Conservation (phyloP, 2,888 invertebrate genomes). For the Pheosia tremula region DNA sequence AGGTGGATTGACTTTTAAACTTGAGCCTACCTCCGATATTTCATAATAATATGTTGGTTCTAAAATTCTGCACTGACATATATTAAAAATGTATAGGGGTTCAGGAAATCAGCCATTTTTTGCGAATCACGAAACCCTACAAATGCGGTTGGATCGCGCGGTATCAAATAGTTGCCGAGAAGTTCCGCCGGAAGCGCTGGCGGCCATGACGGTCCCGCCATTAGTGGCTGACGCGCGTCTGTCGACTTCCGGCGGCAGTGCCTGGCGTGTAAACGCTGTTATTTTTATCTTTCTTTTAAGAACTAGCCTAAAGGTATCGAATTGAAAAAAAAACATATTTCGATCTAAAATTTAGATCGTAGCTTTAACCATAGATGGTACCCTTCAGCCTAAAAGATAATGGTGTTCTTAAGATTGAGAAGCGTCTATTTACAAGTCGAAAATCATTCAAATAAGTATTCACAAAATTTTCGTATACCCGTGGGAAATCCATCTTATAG, state of each 20-base stretch:
- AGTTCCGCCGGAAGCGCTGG: conserved; percentile 45
- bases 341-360: too few species aligned
- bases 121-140: background rate
- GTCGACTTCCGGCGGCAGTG: conserved; percentile 43
- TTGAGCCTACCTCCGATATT: too few species aligned
- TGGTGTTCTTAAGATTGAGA: too few species aligned
- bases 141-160: conserved; percentile 33
- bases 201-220: conserved; percentile 53
- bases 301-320: background rate
- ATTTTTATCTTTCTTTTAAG: conserved; percentile 1
- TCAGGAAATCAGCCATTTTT: background rate
- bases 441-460: too few species aligned
- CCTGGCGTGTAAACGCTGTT: conserved; percentile 3
- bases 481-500: background rate
- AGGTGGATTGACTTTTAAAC: too few species aligned
- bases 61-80: too few species aligned
- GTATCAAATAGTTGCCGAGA: conserved; percentile 53
- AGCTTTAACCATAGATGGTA: too few species aligned
- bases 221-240: conserved; percentile 49
- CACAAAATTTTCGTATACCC: background rate
- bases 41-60: too few species aligned
- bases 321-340: conserved; percentile 5
- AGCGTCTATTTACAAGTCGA: too few species aligned
- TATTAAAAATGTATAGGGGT: background rate
- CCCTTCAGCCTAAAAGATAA: too few species aligned